Evolutionary conservation across 1,140 invertebrate genomes (phyloP), one percentile per base, ranked within the genome.

Genomic region (Onthophagus taurus): DNA sequence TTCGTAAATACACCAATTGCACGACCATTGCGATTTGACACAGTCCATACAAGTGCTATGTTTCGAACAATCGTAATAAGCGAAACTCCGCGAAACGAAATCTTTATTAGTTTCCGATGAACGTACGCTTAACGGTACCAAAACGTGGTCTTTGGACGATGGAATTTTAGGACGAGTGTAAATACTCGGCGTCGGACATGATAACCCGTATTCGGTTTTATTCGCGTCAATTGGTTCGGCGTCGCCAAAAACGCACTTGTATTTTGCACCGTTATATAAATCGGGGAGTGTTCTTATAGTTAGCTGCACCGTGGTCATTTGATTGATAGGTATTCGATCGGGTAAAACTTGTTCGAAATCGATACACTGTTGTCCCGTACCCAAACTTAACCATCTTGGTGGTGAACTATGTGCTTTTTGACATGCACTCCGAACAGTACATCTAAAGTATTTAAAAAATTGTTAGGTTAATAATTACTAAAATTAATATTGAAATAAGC

Each of bases 1-100:
- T 54, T 94, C 89, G 61, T 90, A 91, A 37, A 96, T 85, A 67
- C 94, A 97, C 94, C 94, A 95, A 58, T 88, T 92, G 58, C 90
- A 95, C 2, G 82, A 80, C 90, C 90, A 95, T 51, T 85, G 79
- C 41, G 86, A 87, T 54, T 78, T 79, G 3, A 93, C 86, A 65
- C 90, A 95, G 23, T 83, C 78, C 31, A 79, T 76, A 63, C 90
- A 94, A 52, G 85, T 88, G 8, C 72, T 79, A 63, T 97, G 92
- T 44, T 81, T 77, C 5, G 81, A 82, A 62, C 94, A 97, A 66
- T 97, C 90, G 65, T 89, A 97, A 63, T 89, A 96, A 9, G 89
- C 89, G 67, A 97, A 96, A 63, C 85, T 85, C 37, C 85, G 73
- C 2, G 87, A 90, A 3, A 96, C 91, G 72, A 97, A 95, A 65